These are phyloP conservation scores for Emydoidea blandingii DNA, from an alignment of 2,797 vertebrate species.

Conservation along the genomic window DNA sequence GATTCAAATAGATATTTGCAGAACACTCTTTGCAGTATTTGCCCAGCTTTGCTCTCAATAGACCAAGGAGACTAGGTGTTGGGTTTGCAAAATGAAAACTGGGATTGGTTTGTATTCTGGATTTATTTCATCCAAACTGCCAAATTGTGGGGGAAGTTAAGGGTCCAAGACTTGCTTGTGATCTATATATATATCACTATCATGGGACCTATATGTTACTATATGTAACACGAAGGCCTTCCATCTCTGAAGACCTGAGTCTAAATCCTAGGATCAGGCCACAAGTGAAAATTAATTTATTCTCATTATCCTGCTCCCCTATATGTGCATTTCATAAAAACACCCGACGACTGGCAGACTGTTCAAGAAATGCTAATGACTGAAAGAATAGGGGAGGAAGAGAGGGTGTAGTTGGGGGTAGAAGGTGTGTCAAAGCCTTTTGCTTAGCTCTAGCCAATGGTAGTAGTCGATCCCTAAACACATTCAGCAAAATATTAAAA, in stretches of 20 bases:
- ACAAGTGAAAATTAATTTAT: background rate
- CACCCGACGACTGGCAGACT: background rate
- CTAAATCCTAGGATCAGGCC: background rate
- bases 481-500: background rate
- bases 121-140: background rate
- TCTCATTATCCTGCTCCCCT: background rate
- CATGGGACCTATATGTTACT: background rate
- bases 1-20: background rate
- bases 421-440: background rate
- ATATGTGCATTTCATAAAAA: background rate
- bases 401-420: background rate
- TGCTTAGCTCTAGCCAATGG: background rate
- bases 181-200: background rate
- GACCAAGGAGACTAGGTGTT: accelerated
- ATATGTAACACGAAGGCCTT: background rate
- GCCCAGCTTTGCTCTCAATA: background rate
- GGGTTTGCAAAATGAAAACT: background rate
- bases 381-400: background rate
- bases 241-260: background rate
- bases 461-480: background rate
- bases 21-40: background rate
- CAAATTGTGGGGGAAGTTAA: background rate
- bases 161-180: background rate
- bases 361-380: background rate
- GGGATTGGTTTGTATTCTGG: background rate